Base-by-base conservation (phyloP, 2,113 vertebrate genomes). In the Tretioscincus oriximinensis region DNA sequence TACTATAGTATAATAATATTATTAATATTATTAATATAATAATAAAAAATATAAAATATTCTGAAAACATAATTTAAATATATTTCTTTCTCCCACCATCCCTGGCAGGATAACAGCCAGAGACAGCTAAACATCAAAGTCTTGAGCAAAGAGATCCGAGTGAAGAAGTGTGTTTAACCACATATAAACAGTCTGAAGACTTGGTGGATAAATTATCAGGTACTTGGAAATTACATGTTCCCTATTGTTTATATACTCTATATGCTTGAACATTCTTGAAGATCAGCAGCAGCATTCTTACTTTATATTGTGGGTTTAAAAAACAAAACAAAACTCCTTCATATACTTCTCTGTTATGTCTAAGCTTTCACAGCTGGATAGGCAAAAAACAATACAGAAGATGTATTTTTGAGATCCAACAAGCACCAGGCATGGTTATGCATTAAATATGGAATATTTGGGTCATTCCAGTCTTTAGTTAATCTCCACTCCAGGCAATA, bases 401-500 rank as follows among this genome's bases (percentile, higher is more conserved):
- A 64, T 88, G 85, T 49, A 89, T 31, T 84, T 80, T 35, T 80
- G 18, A 81, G 26, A 76, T 83, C 82, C 75, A 82, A 65, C 61
- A 84, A 63, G 61, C 18, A 14, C 69, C 69, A 73, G 49, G 20
- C 29, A 73, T 63, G 41, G 61, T 80, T 84, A 84, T 76, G 45
- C 54, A 81, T 78, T n/a, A 83, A 74, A 41, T 67, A 79, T 64
- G 70, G 78, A 84, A 80, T 72, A 85, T 85, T 81, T 64, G 20
- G 2, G 54, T 84, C 73, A 72, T 91, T 84, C 49, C 28, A 49
- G 58, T 79, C 58, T 45, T 81, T 67, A 64, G 21, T 68, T 84
- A 86, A 80, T 85, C 74, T 85, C 16, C 22, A 72, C 54, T 65
- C 60, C 1, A 77, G 35, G 61, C 74, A 85, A 79, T 64, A 85